phyloP scores from a whole-genome alignment of 1,140 invertebrate species.

The Drosophila trapezifrons region DNA sequence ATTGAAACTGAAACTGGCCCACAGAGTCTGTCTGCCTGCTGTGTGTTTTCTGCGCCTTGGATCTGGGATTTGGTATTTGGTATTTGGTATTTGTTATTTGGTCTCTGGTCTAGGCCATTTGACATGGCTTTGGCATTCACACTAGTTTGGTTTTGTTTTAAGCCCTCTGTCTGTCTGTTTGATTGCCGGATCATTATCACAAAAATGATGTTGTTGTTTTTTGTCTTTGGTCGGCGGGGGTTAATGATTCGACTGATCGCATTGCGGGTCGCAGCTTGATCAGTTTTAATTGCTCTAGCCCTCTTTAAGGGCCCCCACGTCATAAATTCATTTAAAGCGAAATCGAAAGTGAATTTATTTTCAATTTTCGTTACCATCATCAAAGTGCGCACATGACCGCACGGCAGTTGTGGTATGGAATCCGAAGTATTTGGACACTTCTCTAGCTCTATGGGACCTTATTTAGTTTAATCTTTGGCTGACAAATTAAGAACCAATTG shows the following conservation, averaged over 20 bases:
- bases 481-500: not conserved
- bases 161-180: constrained; percentile 44
- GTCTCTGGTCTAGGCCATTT: constrained; percentile 66
- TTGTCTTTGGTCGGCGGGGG: constrained; percentile 1
- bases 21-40: not conserved
- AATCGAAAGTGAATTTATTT: constrained; percentile 76
- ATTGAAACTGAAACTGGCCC: constrained; percentile 27
- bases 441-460: not conserved
- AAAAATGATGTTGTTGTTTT: constrained; percentile 52
- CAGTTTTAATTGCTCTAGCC: constrained; percentile 66
- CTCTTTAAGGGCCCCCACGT: constrained; percentile 41
- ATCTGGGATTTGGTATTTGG: constrained; percentile 16
- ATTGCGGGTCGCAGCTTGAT: constrained; percentile 52
- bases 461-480: not conserved
- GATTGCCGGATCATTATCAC: constrained; percentile 74
- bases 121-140: constrained; percentile 74
- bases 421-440: constrained; percentile 20
- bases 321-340: constrained; percentile 73
- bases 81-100: constrained; percentile 4
- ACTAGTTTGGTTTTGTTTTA: constrained; percentile 41
- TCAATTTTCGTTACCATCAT: constrained; percentile 66
- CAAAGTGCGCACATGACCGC: constrained; percentile 43
- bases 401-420: no score
- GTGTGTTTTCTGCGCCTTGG: constrained; percentile 15
- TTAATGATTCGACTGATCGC: constrained; percentile 60